Evolutionary conservation across 2,113 vertebrate species (phyloP), one percentile per base, ranked within the genome.

Genomic region (Syrrhaptes paradoxus): DNA sequence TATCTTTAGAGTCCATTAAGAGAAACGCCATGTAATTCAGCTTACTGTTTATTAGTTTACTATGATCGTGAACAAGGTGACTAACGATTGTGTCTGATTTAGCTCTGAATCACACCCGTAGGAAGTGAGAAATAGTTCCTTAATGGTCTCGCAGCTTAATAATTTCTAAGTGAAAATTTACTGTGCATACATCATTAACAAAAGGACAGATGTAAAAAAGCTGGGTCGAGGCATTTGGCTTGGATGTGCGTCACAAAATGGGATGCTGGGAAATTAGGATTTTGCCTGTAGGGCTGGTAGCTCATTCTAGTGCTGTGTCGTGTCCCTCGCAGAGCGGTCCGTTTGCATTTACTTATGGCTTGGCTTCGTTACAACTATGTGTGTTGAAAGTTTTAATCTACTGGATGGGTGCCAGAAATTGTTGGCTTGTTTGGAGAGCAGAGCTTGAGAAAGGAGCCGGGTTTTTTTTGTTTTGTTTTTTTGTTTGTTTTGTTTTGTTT

Each of bases 111-210:
- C 92, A 88, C 61, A 59, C 61, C 80, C 55, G 82, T 86, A n/a
- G 79, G 61, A 73, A 90, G 79, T 90, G 85, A 95, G 79, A 84
- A 95, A 52, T 49, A 57, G 83, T 57, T 96, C 61, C 79, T 92
- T 93, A 92, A 91, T 93, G 65, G 28, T 12, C 72, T 77, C 3
- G 3, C 78, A 72, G 90, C 54, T 96, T 86, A 96, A 85, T 96
- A 1, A 86, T 93, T 97, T 85, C 75, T 71, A 55, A 65, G 62
- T 48, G 75, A 88, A 81, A 92, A 90, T 84, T 19, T 86, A n/a
- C 88, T 48, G 21, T 6, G 38, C 17, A 75, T 83, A 43, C 61
- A 89, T 87, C 61, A 90, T 93, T 96, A 95, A 91, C 79, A 68
- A 80, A 51, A 90, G 72, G 59, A 63, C 55, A 45, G 75, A 57